Evolutionary conservation across 2,797 vertebrate species (phyloP), one percentile per base, ranked within the genome.

Genomic region (Gymnodraco acuticeps): DNA sequence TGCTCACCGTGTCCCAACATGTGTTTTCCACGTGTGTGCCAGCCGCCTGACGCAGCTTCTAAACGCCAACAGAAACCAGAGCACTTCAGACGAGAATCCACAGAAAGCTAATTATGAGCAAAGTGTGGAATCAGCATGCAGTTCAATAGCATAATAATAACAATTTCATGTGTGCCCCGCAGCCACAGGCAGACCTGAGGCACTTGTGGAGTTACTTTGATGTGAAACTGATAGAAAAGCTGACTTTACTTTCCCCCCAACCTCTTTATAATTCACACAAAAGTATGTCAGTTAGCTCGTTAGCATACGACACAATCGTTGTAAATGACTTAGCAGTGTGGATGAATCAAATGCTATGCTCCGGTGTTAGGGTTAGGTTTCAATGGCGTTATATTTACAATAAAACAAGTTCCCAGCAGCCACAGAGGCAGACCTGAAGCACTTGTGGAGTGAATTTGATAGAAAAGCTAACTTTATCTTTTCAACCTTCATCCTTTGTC

Each of bases 141-240:
- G 90, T 89, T 94, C 91, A 93, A 85, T 89, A 86, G 93, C 91
- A 92, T 93, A 88, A 94, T 94, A 94, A 95, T 94, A 94, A 93
- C 92, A 93, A 87, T 91, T 93, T 92, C 90, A 94, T 94, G 93
- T 94, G 87, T 93, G 89, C 93, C 93, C 94, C 60, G 90, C 89
- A 93, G 93, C 92, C 82, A 87, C 77, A 51, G 90, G 88, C 88
- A 84, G 85, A 92, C 93, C 92, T 50, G 77, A 90, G 94, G 94
- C 84, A 91, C 91, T 92, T 87, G 85, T 87, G 80, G 87, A 91
- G 88, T 80, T 81, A 86, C 94, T 95, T 95, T 95, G 94, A 95
- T 94, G 93, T 94, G 80, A 92, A 93, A 92, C 88, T 88, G 87
- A 93, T 93, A 85, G 89, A 90, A 90, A 87, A 92, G 89, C 92